Evolutionary conservation across 2,888 invertebrate species (phyloP).

Genomic region (Zygothrica quintamaculata): DNA sequence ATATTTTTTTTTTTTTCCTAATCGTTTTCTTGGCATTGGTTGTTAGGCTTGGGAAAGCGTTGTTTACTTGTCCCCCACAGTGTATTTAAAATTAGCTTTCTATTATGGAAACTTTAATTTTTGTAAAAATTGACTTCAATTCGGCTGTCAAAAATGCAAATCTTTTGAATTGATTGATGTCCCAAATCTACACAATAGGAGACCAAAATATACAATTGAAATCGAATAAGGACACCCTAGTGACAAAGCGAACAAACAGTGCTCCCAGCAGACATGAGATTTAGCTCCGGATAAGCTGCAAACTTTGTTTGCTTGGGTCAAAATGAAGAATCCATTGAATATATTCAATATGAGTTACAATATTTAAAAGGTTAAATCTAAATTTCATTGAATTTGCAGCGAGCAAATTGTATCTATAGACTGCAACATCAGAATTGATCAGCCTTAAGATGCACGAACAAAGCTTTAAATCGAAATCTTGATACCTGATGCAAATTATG

Average conservation of each 20-base stretch:
- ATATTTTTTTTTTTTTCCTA: slow-evolving; percentile 26
- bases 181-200: slow-evolving; percentile 12
- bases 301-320: slow-evolving; percentile 27
- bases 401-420: too few relatives aligned
- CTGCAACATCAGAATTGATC: too few relatives aligned
- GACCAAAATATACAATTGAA: slow-evolving; percentile 38
- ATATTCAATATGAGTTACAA: too few relatives aligned
- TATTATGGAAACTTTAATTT: slow-evolving; percentile 29
- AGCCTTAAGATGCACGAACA: neutral
- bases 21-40: slow-evolving; percentile 29
- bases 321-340: neutral
- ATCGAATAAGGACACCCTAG: slow-evolving; percentile 25
- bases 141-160: slow-evolving; percentile 35
- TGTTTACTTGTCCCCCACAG: slow-evolving; percentile 28
- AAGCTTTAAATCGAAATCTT: neutral
- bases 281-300: slow-evolving; percentile 32
- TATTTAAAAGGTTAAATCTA: too few relatives aligned
- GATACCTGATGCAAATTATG: too few relatives aligned
- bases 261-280: slow-evolving; percentile 3
- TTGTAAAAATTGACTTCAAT: slow-evolving; percentile 32
- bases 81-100: slow-evolving; percentile 28
- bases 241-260: slow-evolving; percentile 34
- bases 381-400: too few relatives aligned
- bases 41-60: slow-evolving; percentile 14
- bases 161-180: slow-evolving; percentile 64